Base-by-base conservation (phyloP, 2,113 vertebrate species). In the Condylura cristata region DNA sequence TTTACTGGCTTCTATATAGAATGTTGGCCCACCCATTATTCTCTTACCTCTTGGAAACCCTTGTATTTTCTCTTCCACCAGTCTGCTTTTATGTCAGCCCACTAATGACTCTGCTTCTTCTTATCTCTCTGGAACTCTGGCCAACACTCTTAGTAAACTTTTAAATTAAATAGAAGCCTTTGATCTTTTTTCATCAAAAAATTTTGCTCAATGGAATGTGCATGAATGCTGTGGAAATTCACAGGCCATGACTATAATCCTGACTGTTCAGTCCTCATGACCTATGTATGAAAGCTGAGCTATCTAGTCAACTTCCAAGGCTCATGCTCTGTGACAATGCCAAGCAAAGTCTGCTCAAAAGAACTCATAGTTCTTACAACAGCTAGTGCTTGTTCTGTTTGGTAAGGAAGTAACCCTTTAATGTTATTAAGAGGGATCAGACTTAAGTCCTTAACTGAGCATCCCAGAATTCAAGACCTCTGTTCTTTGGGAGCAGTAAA, bases 401-500 rank as follows among this genome's bases (percentile, higher is more conserved):
- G 90, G 58, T 93, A 39, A 86, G 46, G 53, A 58, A 65, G 71
- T 44, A n/a, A 82, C 30, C n/a, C 0, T 44, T 70, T 37, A 48
- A 71, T 66, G 53, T 72, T 56, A 86, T 63, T 66, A 76, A 44
- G 17, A 26, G 53, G 6, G 65, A 84, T 88, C 74, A 76, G 72
- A 51, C 71, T 82, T 93, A 90, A 93, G 76, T 76, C n/a, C 88
- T 34, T 61, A 84, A 41, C 65, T 84, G 44, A 75, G 51, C 58
- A 44, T 13, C n/a, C 18, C 30, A 41, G n/a, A 94, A 68, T 94
- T 93, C n/a, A 84, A 87, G 63, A 76, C 56, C 80, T 80, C 5
- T 71, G 7, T 72, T 94, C 34, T 70, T 89, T 12, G 58, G 63
- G 5, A 39, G 71, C 63, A 78, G 66, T 83, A 83, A 94, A 65